A percentile compares a stretch with the other conserved stretches of the same genome.
These are phyloP conservation scores for Sepioteuthis lessoniana DNA, from an alignment of 2,888 invertebrate species.

Conservation along the genomic window DNA sequence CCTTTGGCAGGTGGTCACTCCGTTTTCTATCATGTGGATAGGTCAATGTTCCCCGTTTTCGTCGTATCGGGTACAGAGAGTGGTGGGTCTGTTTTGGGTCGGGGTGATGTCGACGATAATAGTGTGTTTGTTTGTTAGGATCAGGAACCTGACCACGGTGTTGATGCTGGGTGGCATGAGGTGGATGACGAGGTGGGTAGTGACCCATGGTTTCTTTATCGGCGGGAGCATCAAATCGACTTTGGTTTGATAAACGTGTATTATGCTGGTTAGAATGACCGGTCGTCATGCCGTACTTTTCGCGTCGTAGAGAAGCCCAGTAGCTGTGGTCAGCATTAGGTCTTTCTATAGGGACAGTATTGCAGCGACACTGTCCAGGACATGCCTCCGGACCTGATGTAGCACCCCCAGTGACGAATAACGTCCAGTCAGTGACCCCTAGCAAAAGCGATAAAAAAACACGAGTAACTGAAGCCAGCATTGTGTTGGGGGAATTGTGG, in stretches of 20 bases:
- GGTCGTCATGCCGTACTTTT: neutral
- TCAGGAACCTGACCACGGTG: no score
- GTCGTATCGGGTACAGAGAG: neutral
- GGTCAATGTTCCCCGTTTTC: neutral
- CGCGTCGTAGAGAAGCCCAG: neutral
- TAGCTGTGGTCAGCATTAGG: neutral
- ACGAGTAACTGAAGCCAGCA: neutral
- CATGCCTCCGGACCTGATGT: neutral
- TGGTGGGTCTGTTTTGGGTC: neutral
- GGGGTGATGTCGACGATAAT: neutral
- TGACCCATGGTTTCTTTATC: neutral
- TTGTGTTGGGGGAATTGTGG: neutral
- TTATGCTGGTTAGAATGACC: neutral
- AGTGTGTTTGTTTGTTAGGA: neutral
- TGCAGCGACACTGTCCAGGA: slow-evolving; percentile 44
- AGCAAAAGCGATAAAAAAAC: neutral
- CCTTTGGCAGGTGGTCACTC: neutral
- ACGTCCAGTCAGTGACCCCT: neutral
- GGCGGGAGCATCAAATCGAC: neutral
- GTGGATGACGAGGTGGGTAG: neutral
- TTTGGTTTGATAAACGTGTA: neutral
- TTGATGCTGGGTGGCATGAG: neutral
- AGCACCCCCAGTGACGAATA: neutral
- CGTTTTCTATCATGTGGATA: neutral
- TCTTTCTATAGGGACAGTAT: neutral